Evolutionary conservation across 2,797 vertebrate genomes (phyloP), one percentile per base, ranked within the genome.

Genomic region (Galago senegalensis): DNA sequence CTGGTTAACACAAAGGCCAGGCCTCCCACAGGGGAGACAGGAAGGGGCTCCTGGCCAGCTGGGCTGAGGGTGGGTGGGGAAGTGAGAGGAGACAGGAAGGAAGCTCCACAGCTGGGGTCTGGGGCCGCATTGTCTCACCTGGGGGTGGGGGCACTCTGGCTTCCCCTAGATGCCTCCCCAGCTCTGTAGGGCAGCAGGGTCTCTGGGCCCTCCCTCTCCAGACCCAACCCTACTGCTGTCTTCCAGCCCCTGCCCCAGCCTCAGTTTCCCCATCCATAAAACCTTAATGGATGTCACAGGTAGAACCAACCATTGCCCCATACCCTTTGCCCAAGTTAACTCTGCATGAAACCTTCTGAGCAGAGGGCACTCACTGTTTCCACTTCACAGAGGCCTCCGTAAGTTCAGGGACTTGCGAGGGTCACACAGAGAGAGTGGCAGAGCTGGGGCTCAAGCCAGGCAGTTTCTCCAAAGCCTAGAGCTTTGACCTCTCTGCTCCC

Each of bases 81-180:
- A 87, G 85, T 40, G 18, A 56, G 1, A 0, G 10, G 95, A 93
- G 96, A 92, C 97, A 96, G 97, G 97, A 97, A 96, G 96, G 96
- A 97, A 96, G 73, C 87, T 0, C 0, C 58, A 0, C 96, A 13
- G 91, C 83, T 84, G 96, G 93, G 75, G 89, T 16, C 96, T 29
- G 72, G 73, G 91, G 63, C 56, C 1, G 87, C 95, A 96, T 89
- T 91, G 97, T 98, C 97, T 96, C 96, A 98, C 98, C 98, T 96
- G 93, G 87, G 43, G n/a, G 77, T 6, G 53, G 46, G 83, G 61
- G 84, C 60, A 21, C 13, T 16, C 1, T 37, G 10, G 25, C n/a
- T 8, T 11, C 12, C 53, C 23, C 49, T 87, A 43, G 73, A 53
- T 34, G 60, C 56, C 83, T 87, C 61, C 63, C 61, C 16, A 11